Conservation (phyloP, 1,140 invertebrate genomes). For the Sycophaga agraensis region DNA sequence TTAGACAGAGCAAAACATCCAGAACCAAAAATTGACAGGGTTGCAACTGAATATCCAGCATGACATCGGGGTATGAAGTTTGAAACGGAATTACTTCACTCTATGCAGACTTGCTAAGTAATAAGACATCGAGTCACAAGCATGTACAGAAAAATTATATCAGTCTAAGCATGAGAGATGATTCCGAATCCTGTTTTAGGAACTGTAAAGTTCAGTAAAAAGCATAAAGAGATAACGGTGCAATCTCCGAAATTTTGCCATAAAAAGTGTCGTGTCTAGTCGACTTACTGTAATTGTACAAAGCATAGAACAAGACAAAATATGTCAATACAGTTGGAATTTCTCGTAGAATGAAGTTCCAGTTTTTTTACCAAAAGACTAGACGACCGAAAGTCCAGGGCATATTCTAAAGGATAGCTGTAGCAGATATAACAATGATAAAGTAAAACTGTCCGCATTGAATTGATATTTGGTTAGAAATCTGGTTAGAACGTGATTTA, state of each 20-base stretch:
- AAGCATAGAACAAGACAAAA: slow-evolving; percentile 10
- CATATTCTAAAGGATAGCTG: slow-evolving; percentile 8
- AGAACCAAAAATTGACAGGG: slow-evolving; percentile 50
- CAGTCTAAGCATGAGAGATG: slow-evolving; percentile 5
- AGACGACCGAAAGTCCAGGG: neutral
- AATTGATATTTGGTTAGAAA: too few species aligned
- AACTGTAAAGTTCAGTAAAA: neutral
- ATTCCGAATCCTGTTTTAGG: neutral
- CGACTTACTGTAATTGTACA: slow-evolving; percentile 26
- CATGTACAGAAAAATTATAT: neutral
- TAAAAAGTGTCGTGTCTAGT: slow-evolving; percentile 24
- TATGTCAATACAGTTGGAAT: neutral
- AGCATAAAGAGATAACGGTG: neutral
- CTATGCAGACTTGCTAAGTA: neutral
- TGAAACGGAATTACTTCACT: neutral
- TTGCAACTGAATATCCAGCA: slow-evolving; percentile 45
- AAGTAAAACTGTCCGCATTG: neutral
- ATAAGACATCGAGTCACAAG: neutral
- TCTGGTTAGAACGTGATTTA: too few species aligned
- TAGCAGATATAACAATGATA: neutral
- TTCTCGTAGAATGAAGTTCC: slow-evolving; percentile 8
- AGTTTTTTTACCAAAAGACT: slow-evolving; percentile 16
- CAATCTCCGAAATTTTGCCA: slow-evolving; percentile 21
- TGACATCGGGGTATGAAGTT: slow-evolving; percentile 45
- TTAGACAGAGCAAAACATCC: slow-evolving; percentile 52